Evolutionary conservation across 2,113 vertebrate genomes (phyloP).

Genomic region (Anseranas semipalmata): DNA sequence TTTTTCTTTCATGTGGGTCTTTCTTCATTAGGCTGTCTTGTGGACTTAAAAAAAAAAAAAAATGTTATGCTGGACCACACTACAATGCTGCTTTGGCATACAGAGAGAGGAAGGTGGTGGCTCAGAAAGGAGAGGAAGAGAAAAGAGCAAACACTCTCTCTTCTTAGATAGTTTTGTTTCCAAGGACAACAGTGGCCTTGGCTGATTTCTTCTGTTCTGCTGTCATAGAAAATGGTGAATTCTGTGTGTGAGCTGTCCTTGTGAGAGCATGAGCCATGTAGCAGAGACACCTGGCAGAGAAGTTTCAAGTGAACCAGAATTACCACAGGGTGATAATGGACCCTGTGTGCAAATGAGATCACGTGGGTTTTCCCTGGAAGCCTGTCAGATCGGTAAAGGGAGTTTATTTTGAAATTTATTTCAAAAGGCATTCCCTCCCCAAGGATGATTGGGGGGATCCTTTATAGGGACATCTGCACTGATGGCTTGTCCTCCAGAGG

Average conservation of each 20-base stretch:
- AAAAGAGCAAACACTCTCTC: neutral
- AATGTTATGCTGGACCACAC: neutral
- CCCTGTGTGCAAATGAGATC: neutral
- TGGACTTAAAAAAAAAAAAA: neutral
- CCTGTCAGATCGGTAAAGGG: neutral
- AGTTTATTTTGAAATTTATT: neutral
- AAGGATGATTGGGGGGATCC: neutral
- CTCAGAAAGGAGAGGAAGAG: neutral
- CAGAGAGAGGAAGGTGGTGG: neutral
- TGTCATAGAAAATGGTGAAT: neutral
- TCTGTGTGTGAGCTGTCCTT: fast-evolving
- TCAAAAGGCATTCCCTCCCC: neutral
- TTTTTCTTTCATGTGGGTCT: conserved; percentile 64
- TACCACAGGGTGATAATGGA: neutral
- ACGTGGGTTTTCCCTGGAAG: neutral
- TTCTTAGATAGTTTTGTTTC: neutral
- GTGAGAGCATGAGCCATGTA: neutral
- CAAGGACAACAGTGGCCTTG: neutral
- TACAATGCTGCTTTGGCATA: neutral
- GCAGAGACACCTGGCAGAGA: neutral
- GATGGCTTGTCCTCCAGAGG: neutral
- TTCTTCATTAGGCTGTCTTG: conserved; percentile 38
- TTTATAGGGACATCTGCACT: neutral
- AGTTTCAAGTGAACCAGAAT: neutral
- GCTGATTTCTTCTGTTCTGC: neutral